Evolutionary conservation across 1,140 invertebrate species (phyloP), one percentile per base, ranked within the genome.

Genomic region (Chrysomallon squamiferum): DNA sequence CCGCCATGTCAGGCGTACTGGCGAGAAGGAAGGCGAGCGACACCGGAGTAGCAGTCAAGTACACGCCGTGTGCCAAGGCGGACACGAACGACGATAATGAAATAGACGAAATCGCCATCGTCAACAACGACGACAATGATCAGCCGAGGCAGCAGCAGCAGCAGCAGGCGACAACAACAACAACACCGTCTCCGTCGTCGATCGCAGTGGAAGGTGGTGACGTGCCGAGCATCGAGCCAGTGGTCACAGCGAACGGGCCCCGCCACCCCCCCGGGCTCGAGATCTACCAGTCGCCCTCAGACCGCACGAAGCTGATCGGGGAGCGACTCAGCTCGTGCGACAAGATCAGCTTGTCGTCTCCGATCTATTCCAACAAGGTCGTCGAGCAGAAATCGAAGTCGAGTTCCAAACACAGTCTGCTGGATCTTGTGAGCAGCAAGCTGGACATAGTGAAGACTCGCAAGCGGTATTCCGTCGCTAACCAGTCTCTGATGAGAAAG

Each of bases 361-460:
- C 83, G 70, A 74, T 77, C 47, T 77, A 79, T 71, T 72, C 80
- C 41, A 77, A 66, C 64, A 77, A 78, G 69, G 69, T 70, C 9
- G 74, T 79, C 3, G 82, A 84, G 60, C 71, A 78, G 66, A 66
- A 85, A 43, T 73, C 73, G 22, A 88, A 88, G 78, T 89, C 89
- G 18, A 86, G 87, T 1, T 89, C 88, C 7, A 83, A 87, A 61
- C 87, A 89, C 71, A 88, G 87, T 62, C 85, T 90, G n/a, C 80
- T 90, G 43, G 91, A 92, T 82, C 84, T 92, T 68, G 90, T 91
- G 59, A 88, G 89, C 66, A 90, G 87, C 77, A 89, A 89, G 78
- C 87, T 92, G 80, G 89, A 90, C 72, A 67, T 67, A 62, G 73
- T 70, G 67, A 74, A 89, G 88, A 73, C 54, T 62, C 64, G 64